A percentile compares a stretch with the other conserved stretches of the same genome.
These are phyloP conservation scores for Acipenser oxyrinchus DNA, from an alignment of 2,797 vertebrate genomes.

Conservation along the genomic window DNA sequence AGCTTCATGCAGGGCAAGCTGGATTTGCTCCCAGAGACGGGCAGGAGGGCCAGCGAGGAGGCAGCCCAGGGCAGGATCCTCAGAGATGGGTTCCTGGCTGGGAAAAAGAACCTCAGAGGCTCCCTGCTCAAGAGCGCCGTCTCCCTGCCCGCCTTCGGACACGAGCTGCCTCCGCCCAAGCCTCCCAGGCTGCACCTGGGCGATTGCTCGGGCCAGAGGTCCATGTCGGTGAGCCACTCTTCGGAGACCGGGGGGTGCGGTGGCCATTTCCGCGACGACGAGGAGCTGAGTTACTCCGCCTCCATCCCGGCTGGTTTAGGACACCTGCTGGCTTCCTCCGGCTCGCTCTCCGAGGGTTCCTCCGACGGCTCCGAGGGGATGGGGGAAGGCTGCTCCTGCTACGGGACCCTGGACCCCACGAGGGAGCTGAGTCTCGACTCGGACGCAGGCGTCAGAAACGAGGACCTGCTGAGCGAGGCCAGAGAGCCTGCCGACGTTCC, in stretches of 20 bases:
- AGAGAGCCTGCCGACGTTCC: conserved; percentile 51
- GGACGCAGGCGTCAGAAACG: conserved; percentile 62
- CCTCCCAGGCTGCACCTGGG: conserved; percentile 68
- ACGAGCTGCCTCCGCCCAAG: conserved; percentile 69
- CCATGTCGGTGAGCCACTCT: conserved; percentile 42
- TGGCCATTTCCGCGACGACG: conserved; percentile 41
- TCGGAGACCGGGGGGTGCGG: conserved; percentile 31
- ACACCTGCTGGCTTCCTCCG: conserved; percentile 51
- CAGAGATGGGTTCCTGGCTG: conserved; percentile 29
- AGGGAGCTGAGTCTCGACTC: conserved; percentile 61
- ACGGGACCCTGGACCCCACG: conserved; percentile 36
- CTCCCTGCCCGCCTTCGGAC: conserved; percentile 63
- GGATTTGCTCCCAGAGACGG: conserved; percentile 54
- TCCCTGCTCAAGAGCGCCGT: conserved; percentile 59
- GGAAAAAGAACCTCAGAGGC: conserved; percentile 24
- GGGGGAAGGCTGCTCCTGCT: conserved; percentile 40
- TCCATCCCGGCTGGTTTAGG: conserved; percentile 35
- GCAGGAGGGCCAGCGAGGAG: conserved; percentile 13
- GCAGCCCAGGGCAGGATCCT: conserved; percentile 33
- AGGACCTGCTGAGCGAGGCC: conserved; percentile 55
- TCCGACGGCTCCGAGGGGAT: conserved; percentile 58
- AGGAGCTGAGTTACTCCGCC: conserved; percentile 40
- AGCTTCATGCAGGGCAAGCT: conserved; percentile 70
- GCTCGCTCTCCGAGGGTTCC: conserved; percentile 61
- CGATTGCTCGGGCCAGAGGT: conserved; percentile 38